These are phyloP conservation scores for Apis florea DNA, from an alignment of 1,140 invertebrate species.

Conservation along the genomic window DNA sequence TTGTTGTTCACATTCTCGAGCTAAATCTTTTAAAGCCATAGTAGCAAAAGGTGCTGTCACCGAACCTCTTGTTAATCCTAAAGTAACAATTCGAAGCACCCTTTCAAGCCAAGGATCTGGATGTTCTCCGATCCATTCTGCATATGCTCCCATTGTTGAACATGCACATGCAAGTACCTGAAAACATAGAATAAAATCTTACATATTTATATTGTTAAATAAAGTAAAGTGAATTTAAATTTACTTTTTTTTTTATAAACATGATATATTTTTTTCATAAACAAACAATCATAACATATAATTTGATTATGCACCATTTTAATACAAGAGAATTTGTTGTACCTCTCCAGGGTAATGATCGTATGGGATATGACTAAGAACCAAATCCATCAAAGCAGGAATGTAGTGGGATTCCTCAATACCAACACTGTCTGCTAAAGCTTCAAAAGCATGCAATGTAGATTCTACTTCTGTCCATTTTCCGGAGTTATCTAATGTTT, in stretches of 20 bases:
- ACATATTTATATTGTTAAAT: background rate
- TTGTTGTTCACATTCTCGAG: constrained; percentile 87
- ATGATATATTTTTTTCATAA: background rate
- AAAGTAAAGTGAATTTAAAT: background rate
- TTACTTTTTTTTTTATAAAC: constrained; percentile 12
- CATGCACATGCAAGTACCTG: constrained; percentile 74
- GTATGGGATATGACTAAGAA: constrained; percentile 86
- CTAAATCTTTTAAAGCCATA: constrained; percentile 92
- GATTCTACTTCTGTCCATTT: constrained; percentile 88
- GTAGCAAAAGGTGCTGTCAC: constrained; percentile 89
- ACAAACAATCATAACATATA: background rate
- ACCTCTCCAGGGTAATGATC: constrained; percentile 79
- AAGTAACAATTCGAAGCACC: constrained; percentile 85
- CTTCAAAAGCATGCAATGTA: constrained; percentile 89
- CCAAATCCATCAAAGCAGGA: constrained; percentile 84
- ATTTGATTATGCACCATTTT: constrained; percentile 17
- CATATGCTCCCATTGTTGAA: constrained; percentile 85
- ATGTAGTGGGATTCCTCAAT: constrained; percentile 83
- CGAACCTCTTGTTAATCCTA: constrained; percentile 83
- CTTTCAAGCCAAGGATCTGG: constrained; percentile 86
- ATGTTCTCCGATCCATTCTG: constrained; percentile 89
- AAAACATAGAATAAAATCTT: background rate
- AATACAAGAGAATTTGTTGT: constrained; percentile 25
- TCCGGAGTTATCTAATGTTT: constrained; percentile 63
- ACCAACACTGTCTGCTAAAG: constrained; percentile 89